Evolutionary conservation across 2,113 vertebrate genomes (phyloP).

Genomic region (Carlito syrichta): DNA sequence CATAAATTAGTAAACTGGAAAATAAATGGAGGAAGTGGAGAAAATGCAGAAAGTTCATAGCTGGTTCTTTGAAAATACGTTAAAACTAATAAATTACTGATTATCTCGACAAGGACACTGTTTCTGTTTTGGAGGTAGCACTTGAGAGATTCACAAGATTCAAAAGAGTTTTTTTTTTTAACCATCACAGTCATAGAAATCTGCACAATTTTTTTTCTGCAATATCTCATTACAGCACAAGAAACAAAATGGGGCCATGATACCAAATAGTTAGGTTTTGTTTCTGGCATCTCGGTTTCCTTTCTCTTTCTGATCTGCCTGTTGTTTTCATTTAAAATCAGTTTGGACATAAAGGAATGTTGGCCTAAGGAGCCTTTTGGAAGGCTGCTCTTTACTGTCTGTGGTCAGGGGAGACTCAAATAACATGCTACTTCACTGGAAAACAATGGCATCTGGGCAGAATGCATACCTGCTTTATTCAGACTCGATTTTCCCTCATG

Average conservation of each 20-base stretch:
- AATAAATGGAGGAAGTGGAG: background rate
- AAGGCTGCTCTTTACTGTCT: slow-evolving; percentile 45
- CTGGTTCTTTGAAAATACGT: background rate
- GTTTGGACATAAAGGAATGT: background rate
- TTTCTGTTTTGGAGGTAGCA: background rate
- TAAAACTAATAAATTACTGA: background rate
- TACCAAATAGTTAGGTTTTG: background rate
- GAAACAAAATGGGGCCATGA: background rate
- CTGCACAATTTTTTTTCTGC: background rate
- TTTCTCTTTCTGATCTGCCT: background rate
- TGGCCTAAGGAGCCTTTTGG: background rate
- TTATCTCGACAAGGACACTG: background rate
- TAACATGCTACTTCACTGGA: slow-evolving; percentile 64
- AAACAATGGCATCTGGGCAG: slow-evolving; percentile 65
- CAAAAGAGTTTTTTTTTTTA: background rate
- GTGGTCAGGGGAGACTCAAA: slow-evolving; percentile 34
- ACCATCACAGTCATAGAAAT: background rate
- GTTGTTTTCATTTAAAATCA: background rate
- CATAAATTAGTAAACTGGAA: background rate
- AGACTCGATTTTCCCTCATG: slow-evolving; percentile 54
- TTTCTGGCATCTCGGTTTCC: background rate
- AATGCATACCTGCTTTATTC: slow-evolving; percentile 71
- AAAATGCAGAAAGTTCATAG: background rate
- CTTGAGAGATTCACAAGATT: background rate
- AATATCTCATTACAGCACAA: background rate